Percentiles rank a stretch among this genome's conserved stretches.
phyloP scores from a whole-genome alignment of 2,113 vertebrate species.

The Chiloscyllium plagiosum region DNA sequence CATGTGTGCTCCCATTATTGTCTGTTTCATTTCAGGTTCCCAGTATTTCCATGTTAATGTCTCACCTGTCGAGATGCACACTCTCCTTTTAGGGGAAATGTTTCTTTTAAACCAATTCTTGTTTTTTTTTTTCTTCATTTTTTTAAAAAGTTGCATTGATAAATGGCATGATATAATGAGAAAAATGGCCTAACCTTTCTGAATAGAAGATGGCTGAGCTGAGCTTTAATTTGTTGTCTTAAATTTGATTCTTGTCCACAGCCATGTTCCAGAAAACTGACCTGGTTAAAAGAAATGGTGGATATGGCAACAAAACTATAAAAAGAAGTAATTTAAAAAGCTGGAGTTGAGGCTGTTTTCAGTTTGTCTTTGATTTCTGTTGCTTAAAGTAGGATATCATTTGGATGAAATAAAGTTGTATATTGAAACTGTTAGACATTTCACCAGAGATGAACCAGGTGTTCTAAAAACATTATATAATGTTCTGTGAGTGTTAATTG shows the following conservation, averaged over 20 bases:
- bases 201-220: background rate
- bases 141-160: background rate
- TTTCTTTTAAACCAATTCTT: background rate
- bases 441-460: background rate
- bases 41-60: background rate
- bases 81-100: background rate
- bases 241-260: background rate
- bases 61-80: background rate
- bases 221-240: background rate
- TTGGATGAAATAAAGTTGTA: background rate
- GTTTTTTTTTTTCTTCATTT: background rate
- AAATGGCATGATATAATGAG: background rate
- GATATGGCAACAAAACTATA: background rate
- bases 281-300: background rate
- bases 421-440: background rate
- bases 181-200: background rate
- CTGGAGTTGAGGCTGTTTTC: background rate
- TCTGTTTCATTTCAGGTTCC: background rate
- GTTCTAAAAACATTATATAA: background rate
- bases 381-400: background rate
- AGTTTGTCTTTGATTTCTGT: background rate
- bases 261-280: background rate
- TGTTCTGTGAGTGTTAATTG: background rate
- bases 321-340: background rate
- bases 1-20: background rate